Evolutionary conservation across 2,888 invertebrate genomes (phyloP).

Genomic region (Trachelus tabidus): DNA sequence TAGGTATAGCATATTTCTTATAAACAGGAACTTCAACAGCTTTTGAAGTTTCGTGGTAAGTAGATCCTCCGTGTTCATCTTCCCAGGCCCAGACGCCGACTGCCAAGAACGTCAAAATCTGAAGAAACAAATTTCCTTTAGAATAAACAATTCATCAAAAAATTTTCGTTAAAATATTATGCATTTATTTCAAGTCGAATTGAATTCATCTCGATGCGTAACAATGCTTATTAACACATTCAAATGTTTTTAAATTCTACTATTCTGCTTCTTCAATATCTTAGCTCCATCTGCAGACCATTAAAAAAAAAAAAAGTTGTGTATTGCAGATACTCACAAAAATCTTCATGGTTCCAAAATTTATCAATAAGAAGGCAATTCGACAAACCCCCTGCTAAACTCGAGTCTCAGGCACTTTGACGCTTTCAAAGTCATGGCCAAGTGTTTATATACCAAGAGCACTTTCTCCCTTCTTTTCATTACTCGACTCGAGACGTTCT

Average conservation of each 20-base stretch:
- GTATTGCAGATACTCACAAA: slow-evolving; percentile 46
- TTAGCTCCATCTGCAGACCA: not conserved
- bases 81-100: slow-evolving; percentile 42
- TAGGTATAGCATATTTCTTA: slow-evolving; percentile 67
- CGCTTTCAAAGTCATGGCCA: slow-evolving; percentile 65
- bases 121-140: slow-evolving; percentile 3
- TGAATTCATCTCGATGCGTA: not conserved
- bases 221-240: not conserved
- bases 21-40: slow-evolving; percentile 59
- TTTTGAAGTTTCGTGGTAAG: slow-evolving; percentile 59
- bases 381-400: slow-evolving; percentile 28
- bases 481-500: slow-evolving; percentile 15
- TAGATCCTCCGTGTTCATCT: slow-evolving; percentile 43
- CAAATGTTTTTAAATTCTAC: not conserved
- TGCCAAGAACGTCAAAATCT: slow-evolving; percentile 49
- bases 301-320: not conserved
- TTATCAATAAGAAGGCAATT: slow-evolving; percentile 15
- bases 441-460: slow-evolving; percentile 59
- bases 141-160: not conserved
- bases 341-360: slow-evolving; percentile 44
- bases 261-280: not conserved
- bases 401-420: slow-evolving; percentile 42
- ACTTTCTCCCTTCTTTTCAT: slow-evolving; percentile 64
- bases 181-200: not conserved
- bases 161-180: not conserved